Base-by-base conservation (phyloP, 2,797 vertebrate species). In the Coluber constrictor region DNA sequence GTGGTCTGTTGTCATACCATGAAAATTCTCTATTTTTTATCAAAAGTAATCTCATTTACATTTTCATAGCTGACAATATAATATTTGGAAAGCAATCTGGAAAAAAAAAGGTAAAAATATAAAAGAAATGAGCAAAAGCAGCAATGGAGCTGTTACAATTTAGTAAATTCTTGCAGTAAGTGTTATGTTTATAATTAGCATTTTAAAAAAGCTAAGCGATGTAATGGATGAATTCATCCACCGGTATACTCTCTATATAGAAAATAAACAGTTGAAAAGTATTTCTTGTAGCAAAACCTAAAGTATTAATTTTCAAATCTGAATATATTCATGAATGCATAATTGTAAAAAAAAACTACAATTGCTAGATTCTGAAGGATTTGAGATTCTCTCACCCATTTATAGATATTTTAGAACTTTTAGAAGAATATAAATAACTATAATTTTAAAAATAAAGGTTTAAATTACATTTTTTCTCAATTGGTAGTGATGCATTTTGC, bases 221-320 rank as follows among this genome's bases (percentile, higher is more conserved):
- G 6, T 51, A 51, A 51, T 79, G 37, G 37, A 20, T 47, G 25
- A 32, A 29, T 11, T n/a, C 16, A 37, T 63, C 11, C 29, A 11
- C 6, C 3, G n/a, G 37, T 54, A 12, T 5, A 43, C 16, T 13
- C 32, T 94, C 89, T 37, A 87, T 1, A 51, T 61, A 57, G 93
- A 27, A 66, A 95, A 90, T 0, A 12, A 32, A 43, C 93, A 94
- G 43, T 90, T 92, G 93, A 89, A 8, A 91, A 59, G 27, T 11
- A 87, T 94, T 2, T 74, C 60, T 83, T 89, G 86, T 91, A 90
- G 93, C 0, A 92, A 60, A 32, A 93, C 92, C 5, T 91, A 91
- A 94, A 90, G 92, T 89, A 86, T 90, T 25, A 93, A 13, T 88
- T 91, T 93, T 94, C 43, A 86, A 70, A 92, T 94, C 94, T 92